Conservation (phyloP, 2,113 vertebrate species). For the Myodes glareolus region DNA sequence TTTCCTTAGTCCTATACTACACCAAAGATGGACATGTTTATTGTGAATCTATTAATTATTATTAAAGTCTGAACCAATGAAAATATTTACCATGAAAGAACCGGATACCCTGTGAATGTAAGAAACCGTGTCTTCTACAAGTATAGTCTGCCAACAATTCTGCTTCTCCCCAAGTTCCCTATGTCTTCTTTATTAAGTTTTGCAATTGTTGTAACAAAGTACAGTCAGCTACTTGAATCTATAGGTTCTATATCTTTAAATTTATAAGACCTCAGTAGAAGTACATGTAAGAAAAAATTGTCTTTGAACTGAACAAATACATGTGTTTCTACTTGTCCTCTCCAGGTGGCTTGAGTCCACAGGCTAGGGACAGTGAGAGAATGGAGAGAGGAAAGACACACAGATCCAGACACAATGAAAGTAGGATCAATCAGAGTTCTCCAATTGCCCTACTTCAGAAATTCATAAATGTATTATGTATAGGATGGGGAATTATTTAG, state of each 20-base stretch:
- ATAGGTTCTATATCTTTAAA: neutral
- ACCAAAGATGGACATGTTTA: neutral
- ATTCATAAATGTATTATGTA: neutral
- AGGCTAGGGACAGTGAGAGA: too few relatives aligned
- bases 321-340: neutral
- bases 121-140: neutral
- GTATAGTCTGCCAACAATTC: neutral
- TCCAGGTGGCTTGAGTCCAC: neutral
- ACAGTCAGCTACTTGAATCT: neutral
- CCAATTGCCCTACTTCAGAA: neutral
- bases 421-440: accelerated
- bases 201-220: neutral
- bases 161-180: neutral
- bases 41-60: neutral
- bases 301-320: neutral
- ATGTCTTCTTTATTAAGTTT: accelerated
- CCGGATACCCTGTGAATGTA: neutral
- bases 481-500: neutral
- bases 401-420: neutral
- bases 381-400: neutral
- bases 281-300: neutral
- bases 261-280: neutral
- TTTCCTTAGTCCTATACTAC: neutral
- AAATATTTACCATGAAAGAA: neutral
- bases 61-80: neutral